Base-by-base conservation (phyloP, 2,797 vertebrate genomes). In the Gymnoscopelus microlampas region DNA sequence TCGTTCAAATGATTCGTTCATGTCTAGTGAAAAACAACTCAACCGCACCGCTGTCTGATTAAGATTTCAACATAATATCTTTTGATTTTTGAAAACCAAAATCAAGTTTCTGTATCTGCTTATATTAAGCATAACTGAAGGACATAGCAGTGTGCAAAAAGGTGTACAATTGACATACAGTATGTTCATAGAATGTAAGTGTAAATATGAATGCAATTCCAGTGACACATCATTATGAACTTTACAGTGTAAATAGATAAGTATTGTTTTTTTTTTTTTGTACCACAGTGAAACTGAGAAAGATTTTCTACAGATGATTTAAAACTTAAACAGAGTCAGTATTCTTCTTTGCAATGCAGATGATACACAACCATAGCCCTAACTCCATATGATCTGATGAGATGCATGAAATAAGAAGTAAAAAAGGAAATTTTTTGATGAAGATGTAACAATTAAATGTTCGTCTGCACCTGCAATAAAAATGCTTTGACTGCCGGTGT, bases 121-220 rank as follows among this genome's bases (percentile, higher is more conserved):
- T 92, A 92, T 88, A 88, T 91, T 92, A 91, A 91, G 89, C 85
- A 75, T n/a, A 72, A 59, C 14, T 66, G 14, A 35, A 66, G 55
- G 50, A 63, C 71, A 57, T 64, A 77, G 53, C 50, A 72, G 26
- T 15, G 49, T 61, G 44, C 23, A 63, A 74, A 55, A 48, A 59
- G 10, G 15, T 66, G 48, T 66, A 72, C 55, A 78, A 61, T 24
- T 55, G 53, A 72, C 29, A 35, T 1, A 35, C 32, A 72, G 71
- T 51, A 59, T 74, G 26, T 80, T 53, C 48, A 75, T 57, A 74
- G 53, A 58, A 29, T 71, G 70, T 60, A 23, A 32, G 29, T 94
- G 92, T 94, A 93, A 93, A 94, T 94, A 86, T 29, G 26, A 79
- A 84, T 72, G 26, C 60, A 65, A 80, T 61, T 12, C 61, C 71